A percentile compares a stretch with the other conserved stretches of the same genome.
Evolutionary conservation across 92 coral and sea anemone species (phyloP).

Genomic region (Porites rus): DNA sequence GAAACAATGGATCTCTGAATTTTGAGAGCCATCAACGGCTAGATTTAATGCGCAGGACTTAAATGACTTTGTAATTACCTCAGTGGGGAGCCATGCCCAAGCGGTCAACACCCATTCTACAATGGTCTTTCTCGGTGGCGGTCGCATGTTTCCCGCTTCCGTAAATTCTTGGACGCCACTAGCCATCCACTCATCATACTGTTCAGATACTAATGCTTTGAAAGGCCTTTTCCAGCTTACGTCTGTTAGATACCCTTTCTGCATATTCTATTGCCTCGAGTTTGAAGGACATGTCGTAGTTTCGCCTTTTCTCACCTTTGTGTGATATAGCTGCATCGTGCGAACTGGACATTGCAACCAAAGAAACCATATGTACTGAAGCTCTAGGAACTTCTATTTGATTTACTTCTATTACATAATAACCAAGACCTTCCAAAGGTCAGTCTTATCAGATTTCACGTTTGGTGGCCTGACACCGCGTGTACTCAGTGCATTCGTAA

Average conservation of each 20-base stretch:
- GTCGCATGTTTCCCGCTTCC: conserved; percentile 67
- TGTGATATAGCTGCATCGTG: too few species aligned
- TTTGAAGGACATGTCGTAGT: background rate
- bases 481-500: too few species aligned
- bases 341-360: too few species aligned
- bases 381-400: too few species aligned
- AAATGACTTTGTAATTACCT: conserved; percentile 38
- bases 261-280: background rate
- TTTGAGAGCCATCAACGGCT: conserved; percentile 55
- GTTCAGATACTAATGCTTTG: conserved; percentile 65
- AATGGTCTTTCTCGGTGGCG: conserved; percentile 61
- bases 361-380: too few species aligned
- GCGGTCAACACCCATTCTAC: conserved; percentile 56
- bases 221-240: conserved; percentile 74
- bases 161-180: conserved; percentile 64
- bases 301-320: too few species aligned
- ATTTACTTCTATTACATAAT: too few species aligned
- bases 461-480: too few species aligned
- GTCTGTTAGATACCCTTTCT: conserved; percentile 11
- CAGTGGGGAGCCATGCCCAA: conserved; percentile 37
- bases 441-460: too few species aligned
- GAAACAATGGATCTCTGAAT: conserved; percentile 38
- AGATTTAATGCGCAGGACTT: conserved; percentile 13
- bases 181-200: conserved; percentile 76
- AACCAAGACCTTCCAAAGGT: too few species aligned